These are phyloP conservation scores for Dryadula phaetusa DNA, from an alignment of 2,888 invertebrate species.

Conservation along the genomic window DNA sequence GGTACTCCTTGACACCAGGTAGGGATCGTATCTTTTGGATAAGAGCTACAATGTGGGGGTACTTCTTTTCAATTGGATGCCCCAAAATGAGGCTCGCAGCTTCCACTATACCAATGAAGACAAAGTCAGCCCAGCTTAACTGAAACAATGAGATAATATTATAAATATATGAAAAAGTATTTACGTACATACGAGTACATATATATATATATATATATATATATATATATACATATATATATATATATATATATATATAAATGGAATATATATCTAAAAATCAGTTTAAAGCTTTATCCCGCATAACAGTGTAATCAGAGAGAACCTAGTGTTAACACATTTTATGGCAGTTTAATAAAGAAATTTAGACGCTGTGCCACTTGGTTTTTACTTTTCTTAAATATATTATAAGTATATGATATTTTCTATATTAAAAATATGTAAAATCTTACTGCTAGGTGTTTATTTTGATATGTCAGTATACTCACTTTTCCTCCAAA, in stretches of 20 bases:
- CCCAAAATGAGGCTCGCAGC: slow-evolving; percentile 57
- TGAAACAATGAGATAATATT: slow-evolving; percentile 46
- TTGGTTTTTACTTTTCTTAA: too few relatives aligned
- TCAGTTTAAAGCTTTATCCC: too few relatives aligned
- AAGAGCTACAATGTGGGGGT: slow-evolving; percentile 57
- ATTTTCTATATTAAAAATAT: too few relatives aligned
- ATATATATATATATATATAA: not conserved
- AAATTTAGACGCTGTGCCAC: too few relatives aligned
- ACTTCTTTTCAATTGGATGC: slow-evolving; percentile 61
- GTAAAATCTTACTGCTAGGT: too few relatives aligned
- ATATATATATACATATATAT: not conserved
- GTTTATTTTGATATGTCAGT: not conserved
- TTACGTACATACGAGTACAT: too few relatives aligned
- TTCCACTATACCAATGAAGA: slow-evolving; percentile 68
- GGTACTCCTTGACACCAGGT: slow-evolving; percentile 70
- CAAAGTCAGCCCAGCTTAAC: slow-evolving; percentile 74
- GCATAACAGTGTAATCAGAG: too few relatives aligned
- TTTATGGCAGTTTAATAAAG: too few relatives aligned
- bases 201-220: not conserved
- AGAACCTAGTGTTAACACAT: too few relatives aligned
- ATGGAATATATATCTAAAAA: too few relatives aligned
- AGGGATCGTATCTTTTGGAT: slow-evolving; percentile 57
- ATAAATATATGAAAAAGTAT: too few relatives aligned
- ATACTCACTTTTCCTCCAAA: slow-evolving; percentile 65
- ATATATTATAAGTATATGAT: too few relatives aligned